A percentile compares a stretch with the other conserved stretches of the same genome.
phyloP scores from a whole-genome alignment of 2,113 vertebrate species.

The Cinclus cinclus region DNA sequence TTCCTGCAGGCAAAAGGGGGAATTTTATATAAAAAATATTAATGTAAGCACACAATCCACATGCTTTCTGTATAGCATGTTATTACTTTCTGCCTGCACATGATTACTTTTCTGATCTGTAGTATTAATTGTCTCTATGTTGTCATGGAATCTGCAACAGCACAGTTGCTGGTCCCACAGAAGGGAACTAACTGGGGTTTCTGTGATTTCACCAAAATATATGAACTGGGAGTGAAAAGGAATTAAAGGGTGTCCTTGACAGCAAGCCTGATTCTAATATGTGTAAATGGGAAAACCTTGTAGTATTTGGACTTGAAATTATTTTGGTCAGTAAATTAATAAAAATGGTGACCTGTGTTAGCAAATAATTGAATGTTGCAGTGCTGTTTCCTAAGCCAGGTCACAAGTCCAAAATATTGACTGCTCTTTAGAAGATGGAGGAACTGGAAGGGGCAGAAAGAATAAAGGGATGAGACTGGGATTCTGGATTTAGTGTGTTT shows the following conservation, averaged over 20 bases:
- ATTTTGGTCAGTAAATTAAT: not conserved
- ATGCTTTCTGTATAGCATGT: not conserved
- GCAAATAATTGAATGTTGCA: not conserved
- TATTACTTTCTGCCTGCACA: not conserved
- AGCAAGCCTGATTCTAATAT: not conserved
- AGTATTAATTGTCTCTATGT: not conserved
- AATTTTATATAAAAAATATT: not conserved
- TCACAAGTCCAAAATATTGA: not conserved
- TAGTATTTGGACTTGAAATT: not conserved
- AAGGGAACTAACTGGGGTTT: not conserved
- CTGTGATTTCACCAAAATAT: not conserved
- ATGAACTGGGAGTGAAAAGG: not conserved
- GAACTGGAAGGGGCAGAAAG: not conserved
- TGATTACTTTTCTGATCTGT: not conserved
- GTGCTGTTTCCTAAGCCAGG: not conserved
- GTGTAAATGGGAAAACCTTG: not conserved
- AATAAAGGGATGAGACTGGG: not conserved
- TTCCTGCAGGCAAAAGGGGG: not conserved
- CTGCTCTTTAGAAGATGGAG: not conserved
- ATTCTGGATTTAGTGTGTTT: not conserved
- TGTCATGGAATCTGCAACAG: not conserved
- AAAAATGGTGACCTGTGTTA: not conserved
- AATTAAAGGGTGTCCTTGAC: not conserved
- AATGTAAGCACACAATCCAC: not conserved
- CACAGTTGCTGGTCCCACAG: not conserved